Evolutionary conservation across 2,113 vertebrate species (phyloP), one percentile per base, ranked within the genome.

Genomic region (Tympanuchus pallidicinctus): DNA sequence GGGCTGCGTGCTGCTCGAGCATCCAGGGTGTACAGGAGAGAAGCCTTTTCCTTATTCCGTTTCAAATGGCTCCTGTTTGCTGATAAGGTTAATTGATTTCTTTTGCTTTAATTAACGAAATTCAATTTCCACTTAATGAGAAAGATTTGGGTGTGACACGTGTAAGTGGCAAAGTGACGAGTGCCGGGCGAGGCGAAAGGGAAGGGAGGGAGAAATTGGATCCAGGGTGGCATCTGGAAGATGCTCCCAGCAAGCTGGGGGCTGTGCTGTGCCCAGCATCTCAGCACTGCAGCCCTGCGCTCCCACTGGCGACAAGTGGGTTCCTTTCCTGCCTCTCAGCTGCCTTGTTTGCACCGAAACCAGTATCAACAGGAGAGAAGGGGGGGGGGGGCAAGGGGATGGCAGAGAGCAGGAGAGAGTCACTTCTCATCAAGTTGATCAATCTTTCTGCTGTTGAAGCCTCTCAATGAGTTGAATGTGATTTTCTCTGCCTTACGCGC

Each of bases 61-160:
- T 97, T 97, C 97, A 92, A 89, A 34, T 80, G 94, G 96, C 93
- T 97, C 94, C 88, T 82, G 95, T 92, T 97, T 87, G 87, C 94
- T 89, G 94, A 96, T 95, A 96, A 98, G 96, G 97, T 97, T 98
- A 98, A 98, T 98, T 98, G 97, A 97, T 98, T 98, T 97, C 97
- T 94, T 95, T 97, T 94, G 95, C 96, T 97, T 98, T 98, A 98
- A 98, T 98, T 97, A 98, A 97, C 86, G 87, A 95, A 97, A 97
- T 97, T 97, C 96, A 96, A 97, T 97, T 98, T 97, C 96, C 40
- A 70, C 96, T 94, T 97, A 97, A 97, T 96, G 95, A 97, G 95
- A 94, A 89, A 92, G 96, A 85, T 96, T 96, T 95, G 11, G 82
- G 93, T 90, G 93, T 91, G 95, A 97, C 91, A 90, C 60, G 71